Evolutionary conservation across 1,140 invertebrate species (phyloP).

Genomic region (Pinna nobilis): DNA sequence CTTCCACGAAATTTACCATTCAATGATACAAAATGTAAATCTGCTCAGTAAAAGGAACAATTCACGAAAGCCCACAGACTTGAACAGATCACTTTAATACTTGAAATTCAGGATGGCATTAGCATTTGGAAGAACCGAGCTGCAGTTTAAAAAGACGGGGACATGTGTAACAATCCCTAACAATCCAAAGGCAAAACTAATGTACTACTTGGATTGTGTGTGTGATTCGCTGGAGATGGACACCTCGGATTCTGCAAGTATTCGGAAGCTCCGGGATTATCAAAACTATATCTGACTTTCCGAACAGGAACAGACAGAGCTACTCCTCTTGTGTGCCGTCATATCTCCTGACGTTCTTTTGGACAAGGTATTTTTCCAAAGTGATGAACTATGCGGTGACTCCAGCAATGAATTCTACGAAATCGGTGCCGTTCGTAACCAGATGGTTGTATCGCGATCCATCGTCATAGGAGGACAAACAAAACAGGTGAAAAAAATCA

Average conservation of each 20-base stretch:
- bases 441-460: slow-evolving; percentile 26
- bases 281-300: slow-evolving; percentile 24
- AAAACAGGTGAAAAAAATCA: slow-evolving; percentile 43
- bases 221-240: slow-evolving; percentile 30
- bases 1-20: no score
- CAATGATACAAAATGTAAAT: no score
- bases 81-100: not conserved
- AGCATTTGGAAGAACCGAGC: not conserved
- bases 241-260: slow-evolving; percentile 8
- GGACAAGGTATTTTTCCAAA: slow-evolving; percentile 48
- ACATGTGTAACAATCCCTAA: slow-evolving; percentile 27
- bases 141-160: slow-evolving; percentile 25
- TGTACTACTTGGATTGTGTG: slow-evolving; percentile 50
- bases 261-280: slow-evolving; percentile 34
- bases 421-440: slow-evolving; percentile 32
- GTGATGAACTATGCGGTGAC: slow-evolving; percentile 48
- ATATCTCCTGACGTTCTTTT: slow-evolving; percentile 35
- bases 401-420: slow-evolving; percentile 46
- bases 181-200: slow-evolving; percentile 37
- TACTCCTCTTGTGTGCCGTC: slow-evolving; percentile 31
- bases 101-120: slow-evolving; percentile 30
- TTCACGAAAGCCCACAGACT: not conserved
- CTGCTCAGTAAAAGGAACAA: no score
- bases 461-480: slow-evolving; percentile 44
- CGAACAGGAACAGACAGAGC: slow-evolving; percentile 16